Evolutionary conservation across 1,140 invertebrate species (phyloP).

Genomic region (Leptopilina boulardi): DNA sequence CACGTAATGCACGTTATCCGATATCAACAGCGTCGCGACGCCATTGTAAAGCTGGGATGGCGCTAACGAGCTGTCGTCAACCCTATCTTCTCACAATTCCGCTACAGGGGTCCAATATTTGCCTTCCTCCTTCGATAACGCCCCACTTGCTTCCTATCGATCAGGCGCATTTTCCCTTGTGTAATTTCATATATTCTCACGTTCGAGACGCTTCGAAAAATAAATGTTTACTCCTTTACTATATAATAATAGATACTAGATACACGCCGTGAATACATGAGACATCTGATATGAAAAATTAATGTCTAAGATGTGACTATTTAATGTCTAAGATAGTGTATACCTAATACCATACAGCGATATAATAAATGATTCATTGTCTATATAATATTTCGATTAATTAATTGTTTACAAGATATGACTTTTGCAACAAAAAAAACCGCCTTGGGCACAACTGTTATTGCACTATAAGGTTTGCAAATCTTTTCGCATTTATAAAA

Average conservation of each 20-base stretch:
- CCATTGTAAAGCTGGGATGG: conserved; percentile 70
- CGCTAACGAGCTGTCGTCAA: conserved; percentile 69
- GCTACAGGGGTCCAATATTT: conserved; percentile 29
- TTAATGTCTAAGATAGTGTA: conserved; percentile 2
- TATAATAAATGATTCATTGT: not conserved
- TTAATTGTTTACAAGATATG: not conserved
- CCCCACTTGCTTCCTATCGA: conserved; percentile 27
- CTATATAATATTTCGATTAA: not conserved
- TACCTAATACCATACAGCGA: conserved; percentile 1
- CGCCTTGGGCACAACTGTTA: not conserved
- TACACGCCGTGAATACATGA: not conserved
- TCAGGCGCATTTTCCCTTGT: conserved; percentile 1
- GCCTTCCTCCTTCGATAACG: conserved; percentile 31
- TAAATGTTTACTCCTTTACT: not conserved
- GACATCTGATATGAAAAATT: not conserved
- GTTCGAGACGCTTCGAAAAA: conserved; percentile 18
- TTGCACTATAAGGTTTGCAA: no score
- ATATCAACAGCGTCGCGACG: conserved; percentile 64
- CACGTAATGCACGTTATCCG: conserved; percentile 59
- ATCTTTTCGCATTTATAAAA: no score
- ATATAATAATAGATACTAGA: not conserved
- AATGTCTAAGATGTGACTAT: conserved; percentile 5
- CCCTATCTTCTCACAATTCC: conserved; percentile 48
- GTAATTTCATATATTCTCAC: conserved; percentile 31
- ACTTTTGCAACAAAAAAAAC: conserved; percentile 38